Base-by-base conservation (phyloP, 64 coral and sea anemone genomes). In the Montipora sp. region DNA sequence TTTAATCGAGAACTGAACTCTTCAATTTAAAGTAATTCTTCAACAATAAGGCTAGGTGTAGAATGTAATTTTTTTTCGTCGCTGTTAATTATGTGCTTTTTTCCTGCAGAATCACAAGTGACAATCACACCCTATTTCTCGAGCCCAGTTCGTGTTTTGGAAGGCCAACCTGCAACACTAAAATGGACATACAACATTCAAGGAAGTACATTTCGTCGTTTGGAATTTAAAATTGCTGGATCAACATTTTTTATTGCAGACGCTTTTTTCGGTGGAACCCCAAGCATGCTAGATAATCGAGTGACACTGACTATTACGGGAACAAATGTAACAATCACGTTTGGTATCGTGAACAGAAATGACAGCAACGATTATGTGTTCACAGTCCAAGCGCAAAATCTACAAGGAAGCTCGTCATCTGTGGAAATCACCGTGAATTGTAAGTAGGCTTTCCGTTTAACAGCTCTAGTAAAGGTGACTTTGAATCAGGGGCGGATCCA, bases 221-320 rank as follows among this genome's bases (percentile, higher is more conserved):
- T 24, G 23, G 23, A 24, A 24, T 24, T 24, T 24, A 0, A 0
- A 24, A 24, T 24, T 24, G 0, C 23, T 24, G 23, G 23, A 24
- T n/a, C n/a, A n/a, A 0, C 23, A 0, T 24, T 24, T 24, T 0
- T 24, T 24, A 0, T 24, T 24, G 23, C 1, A 55, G 51, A 55
- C 0, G 9, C 9, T 0, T 55, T 9, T 7, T 55, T 1, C 2
- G 14, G 0, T 22, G 19, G 1, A 3, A 3, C 0, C 0, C 0
- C 4, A 22, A 22, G n/a, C n/a, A n/a, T 14, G 2, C 0, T 0
- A 24, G 5, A 6, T 72, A 14, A 14, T 72, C 69, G 2, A 22
- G 5, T 72, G 5, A 5, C 18, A 72, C 0, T 19, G 8, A 72
- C 1, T 23, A 8, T 23, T 22, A 72, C 69, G 8, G 69, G 14